Conservation (phyloP, 92 coral and sea anemone genomes). For the Epizoanthus scotinus region DNA sequence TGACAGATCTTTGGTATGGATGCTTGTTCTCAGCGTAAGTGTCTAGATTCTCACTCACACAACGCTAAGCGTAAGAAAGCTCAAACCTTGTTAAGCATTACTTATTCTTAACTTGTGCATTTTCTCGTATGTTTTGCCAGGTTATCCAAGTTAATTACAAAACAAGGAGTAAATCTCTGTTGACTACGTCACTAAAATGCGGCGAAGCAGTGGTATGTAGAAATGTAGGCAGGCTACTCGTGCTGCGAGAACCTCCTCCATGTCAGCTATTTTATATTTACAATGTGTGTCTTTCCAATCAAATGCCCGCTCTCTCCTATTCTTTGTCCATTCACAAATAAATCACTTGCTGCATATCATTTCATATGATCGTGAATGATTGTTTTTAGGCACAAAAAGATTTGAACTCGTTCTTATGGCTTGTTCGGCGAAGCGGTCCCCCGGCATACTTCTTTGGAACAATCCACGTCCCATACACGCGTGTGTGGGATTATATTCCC, state of each 20-base stretch:
- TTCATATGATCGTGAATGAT: conserved; percentile 45
- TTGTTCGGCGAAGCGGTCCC: conserved; percentile 70
- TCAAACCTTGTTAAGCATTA: neutral
- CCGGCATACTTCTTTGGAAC: conserved; percentile 98
- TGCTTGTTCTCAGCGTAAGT: conserved; percentile 26
- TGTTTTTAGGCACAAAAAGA: conserved; percentile 79
- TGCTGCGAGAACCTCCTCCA: neutral
- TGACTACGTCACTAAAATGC: conserved; percentile 25
- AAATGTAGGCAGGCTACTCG: neutral
- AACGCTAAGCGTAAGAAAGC: conserved; percentile 21
- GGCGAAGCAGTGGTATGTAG: conserved; percentile 39
- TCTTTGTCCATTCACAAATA: conserved; percentile 61
- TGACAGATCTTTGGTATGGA: conserved; percentile 29
- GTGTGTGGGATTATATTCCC: conserved; percentile 98
- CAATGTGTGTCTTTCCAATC: conserved; percentile 58
- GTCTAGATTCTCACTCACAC: neutral
- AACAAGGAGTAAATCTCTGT: conserved; percentile 25
- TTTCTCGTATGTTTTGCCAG: conserved; percentile 18
- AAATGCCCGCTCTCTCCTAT: conserved; percentile 48
- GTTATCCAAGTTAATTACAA: conserved; percentile 30
- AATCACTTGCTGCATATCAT: conserved; percentile 51
- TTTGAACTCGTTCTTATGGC: conserved; percentile 92
- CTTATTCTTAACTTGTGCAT: neutral
- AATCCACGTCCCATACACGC: conserved; percentile 94
- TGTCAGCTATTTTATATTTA: conserved; percentile 18